Percentiles rank a stretch among this genome's conserved stretches.
Conservation (phyloP, 2,113 vertebrate species). For the Coptodon rendalli region DNA sequence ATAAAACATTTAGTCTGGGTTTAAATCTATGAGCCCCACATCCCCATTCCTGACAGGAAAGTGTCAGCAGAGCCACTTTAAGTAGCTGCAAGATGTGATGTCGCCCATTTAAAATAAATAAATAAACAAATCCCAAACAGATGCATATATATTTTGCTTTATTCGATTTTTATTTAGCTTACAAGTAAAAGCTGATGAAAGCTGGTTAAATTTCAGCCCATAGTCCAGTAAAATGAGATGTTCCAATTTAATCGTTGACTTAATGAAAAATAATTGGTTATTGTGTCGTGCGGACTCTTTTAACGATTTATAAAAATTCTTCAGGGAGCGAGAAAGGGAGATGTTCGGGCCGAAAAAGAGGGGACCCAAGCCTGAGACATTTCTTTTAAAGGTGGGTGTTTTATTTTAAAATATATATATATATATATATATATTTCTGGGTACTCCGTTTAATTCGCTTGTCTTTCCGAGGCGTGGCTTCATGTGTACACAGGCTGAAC, state of each 20-base stretch:
- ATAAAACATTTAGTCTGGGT: neutral
- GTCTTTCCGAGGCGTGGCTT: neutral
- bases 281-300: neutral
- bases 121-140: neutral
- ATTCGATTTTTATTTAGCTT: neutral
- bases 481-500: neutral
- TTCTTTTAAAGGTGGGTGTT: conserved; percentile 87
- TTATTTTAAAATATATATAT: too few species aligned
- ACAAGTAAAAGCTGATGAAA: fast-evolving
- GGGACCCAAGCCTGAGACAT: conserved; percentile 96
- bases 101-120: neutral
- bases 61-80: neutral
- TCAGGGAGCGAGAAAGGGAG: conserved; percentile 91
- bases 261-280: neutral
- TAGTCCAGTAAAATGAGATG: neutral
- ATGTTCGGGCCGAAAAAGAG: conserved; percentile 93
- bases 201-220: neutral
- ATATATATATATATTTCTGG: neutral
- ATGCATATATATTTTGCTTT: neutral
- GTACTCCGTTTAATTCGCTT: fast-evolving
- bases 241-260: neutral
- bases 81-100: neutral
- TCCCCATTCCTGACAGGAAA: neutral
- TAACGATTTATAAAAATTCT: neutral
- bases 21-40: neutral